A percentile compares a stretch with the other conserved stretches of the same genome.
These are phyloP conservation scores for Kryptolebias marmoratus DNA, from an alignment of 2,113 vertebrate species.

Conservation along the genomic window DNA sequence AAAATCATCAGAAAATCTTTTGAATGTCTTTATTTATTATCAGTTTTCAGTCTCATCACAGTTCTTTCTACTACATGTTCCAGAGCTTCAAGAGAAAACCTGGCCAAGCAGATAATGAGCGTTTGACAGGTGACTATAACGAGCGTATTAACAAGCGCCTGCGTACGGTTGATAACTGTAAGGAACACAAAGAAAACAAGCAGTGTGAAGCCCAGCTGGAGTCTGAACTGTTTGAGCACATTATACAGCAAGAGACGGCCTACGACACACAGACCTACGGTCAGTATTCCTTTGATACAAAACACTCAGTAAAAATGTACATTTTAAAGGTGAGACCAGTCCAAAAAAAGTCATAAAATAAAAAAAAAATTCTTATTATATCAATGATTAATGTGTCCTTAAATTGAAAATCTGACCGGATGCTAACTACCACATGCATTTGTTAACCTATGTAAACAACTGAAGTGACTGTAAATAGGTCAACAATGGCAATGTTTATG, in stretches of 20 bases:
- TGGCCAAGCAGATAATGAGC: conserved; percentile 89
- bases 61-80: neutral
- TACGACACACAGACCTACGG: conserved; percentile 94
- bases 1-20: neutral
- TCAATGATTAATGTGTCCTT: too few relatives aligned
- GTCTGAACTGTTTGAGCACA: conserved; percentile 90
- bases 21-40: neutral
- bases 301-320: too few relatives aligned
- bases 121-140: conserved; percentile 86
- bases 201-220: conserved; percentile 75
- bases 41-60: neutral
- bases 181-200: conserved; percentile 54
- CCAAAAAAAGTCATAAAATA: too few relatives aligned
- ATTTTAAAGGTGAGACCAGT: too few relatives aligned
- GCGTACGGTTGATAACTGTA: conserved; percentile 83
- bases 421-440: too few relatives aligned
- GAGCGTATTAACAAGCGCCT: conserved; percentile 89
- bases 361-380: too few relatives aligned
- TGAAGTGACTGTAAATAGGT: too few relatives aligned
- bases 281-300: conserved; percentile 54
- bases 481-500: too few relatives aligned
- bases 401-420: too few relatives aligned
- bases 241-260: conserved; percentile 81
- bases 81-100: conserved; percentile 97
- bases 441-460: too few relatives aligned